phyloP scores from a whole-genome alignment of 30 jellyfish, hydroid and myxozoan genomes.

The Rhopilema esculentum region DNA sequence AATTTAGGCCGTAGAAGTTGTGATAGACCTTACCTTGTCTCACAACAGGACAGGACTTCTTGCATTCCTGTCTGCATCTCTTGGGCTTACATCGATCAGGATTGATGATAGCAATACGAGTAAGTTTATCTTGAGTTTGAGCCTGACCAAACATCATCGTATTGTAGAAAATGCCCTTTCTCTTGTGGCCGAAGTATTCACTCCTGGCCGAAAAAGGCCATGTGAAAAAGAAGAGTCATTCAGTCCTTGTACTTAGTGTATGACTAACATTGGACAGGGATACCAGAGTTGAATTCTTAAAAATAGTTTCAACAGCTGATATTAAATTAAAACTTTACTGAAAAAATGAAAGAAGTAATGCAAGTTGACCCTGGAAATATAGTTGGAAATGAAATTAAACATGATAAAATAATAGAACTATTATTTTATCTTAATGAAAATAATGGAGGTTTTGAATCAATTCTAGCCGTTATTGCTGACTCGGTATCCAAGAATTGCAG shows the following conservation, averaged over 20 bases:
- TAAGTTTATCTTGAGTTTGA: conserved; percentile 90
- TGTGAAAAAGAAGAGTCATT: conserved; percentile 46
- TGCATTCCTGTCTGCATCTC: conserved; percentile 99
- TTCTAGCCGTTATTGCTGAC: no score
- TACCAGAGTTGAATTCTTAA: background rate
- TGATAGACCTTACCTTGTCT: conserved; percentile 96
- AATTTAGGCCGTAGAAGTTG: no score
- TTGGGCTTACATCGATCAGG: conserved; percentile 99
- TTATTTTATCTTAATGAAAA: no score
- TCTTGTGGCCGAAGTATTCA: background rate
- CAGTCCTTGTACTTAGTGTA: conserved; percentile 42
- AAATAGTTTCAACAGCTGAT: no score
- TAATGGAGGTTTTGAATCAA: no score
- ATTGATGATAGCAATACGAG: conserved; percentile 98
- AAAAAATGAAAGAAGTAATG: no score
- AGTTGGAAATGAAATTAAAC: background rate
- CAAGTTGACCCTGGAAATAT: background rate
- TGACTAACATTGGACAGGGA: background rate
- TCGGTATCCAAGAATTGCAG: no score
- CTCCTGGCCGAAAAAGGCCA: conserved; percentile 55
- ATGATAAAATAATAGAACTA: no score
- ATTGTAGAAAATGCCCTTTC: background rate
- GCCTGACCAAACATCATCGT: conserved; percentile 22
- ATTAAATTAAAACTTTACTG: no score
- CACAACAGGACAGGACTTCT: conserved; percentile 98